These are phyloP conservation scores for Rotaria sp. DNA, from an alignment of 2,888 invertebrate genomes.

Conservation along the genomic window DNA sequence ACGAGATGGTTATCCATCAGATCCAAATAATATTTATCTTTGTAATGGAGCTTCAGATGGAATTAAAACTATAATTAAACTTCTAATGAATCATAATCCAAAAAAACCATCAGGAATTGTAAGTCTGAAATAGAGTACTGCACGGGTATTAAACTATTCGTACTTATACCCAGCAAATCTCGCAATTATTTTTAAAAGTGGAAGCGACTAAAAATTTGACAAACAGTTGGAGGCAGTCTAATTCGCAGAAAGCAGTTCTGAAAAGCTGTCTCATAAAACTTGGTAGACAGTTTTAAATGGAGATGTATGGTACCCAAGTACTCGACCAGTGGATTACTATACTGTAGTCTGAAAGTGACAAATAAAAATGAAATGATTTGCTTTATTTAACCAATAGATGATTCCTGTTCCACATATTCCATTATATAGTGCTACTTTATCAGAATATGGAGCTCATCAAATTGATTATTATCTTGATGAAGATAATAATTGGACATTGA, in stretches of 20 bases:
- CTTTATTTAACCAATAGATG: constrained; percentile 62
- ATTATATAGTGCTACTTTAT: constrained; percentile 84
- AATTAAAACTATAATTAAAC: constrained; percentile 58
- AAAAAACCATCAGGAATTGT: constrained; percentile 52
- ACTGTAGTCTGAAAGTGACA: too few relatives aligned
- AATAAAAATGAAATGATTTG: too few relatives aligned
- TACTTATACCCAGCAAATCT: too few relatives aligned
- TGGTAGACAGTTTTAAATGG: too few relatives aligned
- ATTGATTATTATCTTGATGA: constrained; percentile 87
- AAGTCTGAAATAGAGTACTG: constrained; percentile 50
- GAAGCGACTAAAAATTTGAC: too few relatives aligned
- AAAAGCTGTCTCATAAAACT: too few relatives aligned
- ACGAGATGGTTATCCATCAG: constrained; percentile 67
- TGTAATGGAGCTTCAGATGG: constrained; percentile 83
- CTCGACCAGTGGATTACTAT: too few relatives aligned
- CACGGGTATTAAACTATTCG: too few relatives aligned
- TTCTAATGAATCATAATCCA: constrained; percentile 57
- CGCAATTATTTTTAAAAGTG: too few relatives aligned
- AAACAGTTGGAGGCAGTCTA: too few relatives aligned
- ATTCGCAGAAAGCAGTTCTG: too few relatives aligned
- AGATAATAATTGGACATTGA: constrained; percentile 74
- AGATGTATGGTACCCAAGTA: too few relatives aligned
- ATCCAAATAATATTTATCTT: constrained; percentile 73
- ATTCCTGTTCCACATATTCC: constrained; percentile 98
- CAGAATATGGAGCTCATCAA: constrained; percentile 74